Percentiles rank a stretch among this genome's conserved stretches.
These are phyloP conservation scores for Ptychobarbus kaznakovi DNA, from an alignment of 2,797 vertebrate species.

Conservation along the genomic window DNA sequence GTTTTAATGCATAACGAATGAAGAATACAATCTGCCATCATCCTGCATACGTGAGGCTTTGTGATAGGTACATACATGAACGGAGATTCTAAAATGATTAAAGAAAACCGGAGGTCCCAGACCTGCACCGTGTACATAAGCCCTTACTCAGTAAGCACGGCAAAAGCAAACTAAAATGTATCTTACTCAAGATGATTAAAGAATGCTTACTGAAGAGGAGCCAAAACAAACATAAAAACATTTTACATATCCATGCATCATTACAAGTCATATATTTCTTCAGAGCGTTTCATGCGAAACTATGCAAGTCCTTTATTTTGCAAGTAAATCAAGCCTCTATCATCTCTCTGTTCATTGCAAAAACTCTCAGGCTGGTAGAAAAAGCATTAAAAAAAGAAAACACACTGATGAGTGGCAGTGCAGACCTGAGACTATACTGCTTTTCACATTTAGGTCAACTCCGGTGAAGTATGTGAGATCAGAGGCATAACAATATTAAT, in stretches of 20 bases:
- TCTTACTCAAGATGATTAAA: constrained; percentile 1
- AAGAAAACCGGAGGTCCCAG: not conserved
- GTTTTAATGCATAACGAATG: constrained; percentile 24
- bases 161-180: constrained; percentile 1
- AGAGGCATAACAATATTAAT: not conserved
- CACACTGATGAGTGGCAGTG: constrained; percentile 8
- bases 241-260: constrained; percentile 26
- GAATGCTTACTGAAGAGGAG: constrained; percentile 32
- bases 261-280: not conserved
- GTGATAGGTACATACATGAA: not conserved
- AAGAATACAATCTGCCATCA: constrained; percentile 9
- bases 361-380: not conserved
- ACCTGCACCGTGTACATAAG: constrained; percentile 27
- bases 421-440: constrained; percentile 18
- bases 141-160: constrained; percentile 41
- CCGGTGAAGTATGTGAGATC: not conserved
- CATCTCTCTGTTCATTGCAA: not conserved
- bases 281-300: constrained; percentile 44
- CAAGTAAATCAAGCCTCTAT: constrained; percentile 12
- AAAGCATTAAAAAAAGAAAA: constrained; percentile 23
- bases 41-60: constrained; percentile 23
- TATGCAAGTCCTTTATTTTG: constrained; percentile 44
- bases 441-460: constrained; percentile 11
- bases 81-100: constrained; percentile 11
- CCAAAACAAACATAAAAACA: not conserved